Evolutionary conservation across 2,797 vertebrate species (phyloP).

Genomic region (Anguilla obscura): DNA sequence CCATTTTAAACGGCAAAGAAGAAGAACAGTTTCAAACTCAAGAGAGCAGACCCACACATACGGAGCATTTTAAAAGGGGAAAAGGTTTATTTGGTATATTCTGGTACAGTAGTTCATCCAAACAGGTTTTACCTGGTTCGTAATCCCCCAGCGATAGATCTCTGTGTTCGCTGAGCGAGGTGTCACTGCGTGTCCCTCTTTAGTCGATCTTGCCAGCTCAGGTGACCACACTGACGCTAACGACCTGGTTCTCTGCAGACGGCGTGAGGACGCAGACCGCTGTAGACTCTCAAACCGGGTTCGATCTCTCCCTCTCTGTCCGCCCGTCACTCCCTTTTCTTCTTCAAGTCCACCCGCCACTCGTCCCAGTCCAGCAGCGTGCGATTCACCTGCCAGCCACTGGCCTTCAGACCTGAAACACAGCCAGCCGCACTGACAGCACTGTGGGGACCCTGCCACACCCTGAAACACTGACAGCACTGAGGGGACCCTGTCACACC

Average conservation of each 20-base stretch:
- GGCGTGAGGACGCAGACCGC: too few species aligned
- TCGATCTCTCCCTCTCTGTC: neutral
- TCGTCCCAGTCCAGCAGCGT: slow-evolving; percentile 84
- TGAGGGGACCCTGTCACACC: too few species aligned
- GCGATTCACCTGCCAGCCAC: slow-evolving; percentile 77
- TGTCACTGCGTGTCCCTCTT: neutral
- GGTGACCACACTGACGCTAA: too few species aligned
- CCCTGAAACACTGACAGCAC: too few species aligned
- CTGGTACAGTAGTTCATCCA: neutral
- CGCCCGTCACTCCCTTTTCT: slow-evolving; percentile 68
- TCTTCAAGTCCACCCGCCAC: slow-evolving; percentile 84
- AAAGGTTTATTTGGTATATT: neutral
- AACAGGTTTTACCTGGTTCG: neutral
- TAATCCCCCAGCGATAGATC: neutral
- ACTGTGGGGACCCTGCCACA: too few species aligned
- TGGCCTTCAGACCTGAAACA: slow-evolving; percentile 68
- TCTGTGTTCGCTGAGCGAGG: neutral
- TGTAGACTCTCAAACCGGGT: neutral
- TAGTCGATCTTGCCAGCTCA: too few species aligned
- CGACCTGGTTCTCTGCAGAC: too few species aligned
- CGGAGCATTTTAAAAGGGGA: neutral
- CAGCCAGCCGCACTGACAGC: neutral
- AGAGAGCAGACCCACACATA: neutral
- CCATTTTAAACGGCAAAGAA: neutral
- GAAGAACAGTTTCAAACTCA: neutral